Percentiles rank a stretch among this genome's conserved stretches.
Evolutionary conservation across 2,113 vertebrate genomes (phyloP).

Genomic region (Nycticorax nycticorax): DNA sequence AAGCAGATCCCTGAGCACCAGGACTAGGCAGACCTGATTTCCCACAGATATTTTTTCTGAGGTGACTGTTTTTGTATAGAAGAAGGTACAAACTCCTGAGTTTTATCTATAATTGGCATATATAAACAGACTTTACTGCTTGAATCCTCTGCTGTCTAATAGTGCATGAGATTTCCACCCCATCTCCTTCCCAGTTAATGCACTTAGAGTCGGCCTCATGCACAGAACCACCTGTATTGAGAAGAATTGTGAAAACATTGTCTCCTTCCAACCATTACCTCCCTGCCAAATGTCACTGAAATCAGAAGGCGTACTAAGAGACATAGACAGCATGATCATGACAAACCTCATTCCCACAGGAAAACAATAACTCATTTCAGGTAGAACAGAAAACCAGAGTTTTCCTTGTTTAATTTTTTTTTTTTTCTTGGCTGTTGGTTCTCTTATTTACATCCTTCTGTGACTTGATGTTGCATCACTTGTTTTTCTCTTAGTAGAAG

Average conservation of each 20-base stretch:
- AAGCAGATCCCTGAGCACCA: not conserved
- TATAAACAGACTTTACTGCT: not conserved
- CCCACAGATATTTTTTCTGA: not conserved
- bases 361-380: not conserved
- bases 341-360: not conserved
- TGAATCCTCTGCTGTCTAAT: not conserved
- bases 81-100: not conserved
- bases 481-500: not conserved
- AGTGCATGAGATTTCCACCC: not conserved
- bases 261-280: not conserved
- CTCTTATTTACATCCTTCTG: not conserved
- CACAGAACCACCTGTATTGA: not conserved
- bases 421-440: not conserved
- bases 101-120: not conserved
- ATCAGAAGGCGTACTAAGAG: not conserved
- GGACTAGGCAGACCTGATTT: not conserved
- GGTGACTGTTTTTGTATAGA: not conserved
- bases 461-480: not conserved
- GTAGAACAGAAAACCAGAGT: not conserved
- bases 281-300: not conserved
- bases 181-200: not conserved
- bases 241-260: not conserved
- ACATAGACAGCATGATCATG: not conserved
- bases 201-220: not conserved
- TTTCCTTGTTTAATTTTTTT: not conserved